Evolutionary conservation across 1,140 invertebrate species (phyloP).

Genomic region (Idris sp.): DNA sequence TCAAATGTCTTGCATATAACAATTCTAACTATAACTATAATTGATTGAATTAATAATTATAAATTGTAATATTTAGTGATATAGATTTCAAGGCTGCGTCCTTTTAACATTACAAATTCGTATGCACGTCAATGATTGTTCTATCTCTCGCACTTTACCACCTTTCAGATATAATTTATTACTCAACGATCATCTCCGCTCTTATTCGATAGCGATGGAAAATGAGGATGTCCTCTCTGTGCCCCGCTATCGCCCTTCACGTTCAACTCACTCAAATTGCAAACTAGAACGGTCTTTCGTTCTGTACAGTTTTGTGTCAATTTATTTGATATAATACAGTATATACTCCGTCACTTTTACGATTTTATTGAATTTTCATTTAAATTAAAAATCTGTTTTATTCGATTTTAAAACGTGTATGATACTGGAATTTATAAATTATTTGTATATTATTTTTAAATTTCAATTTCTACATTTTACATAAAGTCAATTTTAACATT

Average conservation of each 20-base stretch:
- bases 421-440: too few species aligned
- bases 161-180: slow-evolving; percentile 64
- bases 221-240: slow-evolving; percentile 65
- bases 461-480: background rate
- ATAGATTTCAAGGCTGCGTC: slow-evolving; percentile 29
- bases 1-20: too few species aligned
- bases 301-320: slow-evolving; percentile 41
- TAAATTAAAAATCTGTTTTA: too few species aligned
- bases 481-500: too few species aligned
- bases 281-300: slow-evolving; percentile 34
- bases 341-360: background rate
- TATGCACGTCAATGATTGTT: slow-evolving; percentile 51
- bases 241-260: slow-evolving; percentile 55
- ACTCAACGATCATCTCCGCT: slow-evolving; percentile 65
- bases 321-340: slow-evolving; percentile 18
- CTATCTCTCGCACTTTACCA: slow-evolving; percentile 52
- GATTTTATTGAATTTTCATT: background rate
- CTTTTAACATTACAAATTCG: slow-evolving; percentile 24
- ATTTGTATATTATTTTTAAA: background rate
- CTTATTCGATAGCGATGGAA: slow-evolving; percentile 58
- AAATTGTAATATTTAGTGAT: too few species aligned
- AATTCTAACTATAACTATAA: too few species aligned
- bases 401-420: too few species aligned
- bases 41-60: too few species aligned
- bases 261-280: slow-evolving; percentile 46